Base-by-base conservation (phyloP, 2,888 invertebrate species). In the Strigamia maritima region DNA sequence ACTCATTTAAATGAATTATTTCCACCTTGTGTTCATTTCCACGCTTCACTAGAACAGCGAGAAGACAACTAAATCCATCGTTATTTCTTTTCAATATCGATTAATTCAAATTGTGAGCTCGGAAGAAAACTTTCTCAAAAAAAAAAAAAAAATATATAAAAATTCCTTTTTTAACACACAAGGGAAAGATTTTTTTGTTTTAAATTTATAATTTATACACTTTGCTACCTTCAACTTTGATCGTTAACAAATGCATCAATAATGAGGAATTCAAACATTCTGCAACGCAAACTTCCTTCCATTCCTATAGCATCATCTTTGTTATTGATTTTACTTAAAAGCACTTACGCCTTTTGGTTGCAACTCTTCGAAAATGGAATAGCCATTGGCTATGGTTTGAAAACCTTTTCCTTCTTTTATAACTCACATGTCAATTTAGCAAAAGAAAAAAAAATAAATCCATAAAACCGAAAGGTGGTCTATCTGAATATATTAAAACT, bases 61-160 rank as follows among this genome's bases (percentile, higher is more conserved):
- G 70, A 70, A 70, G 70, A 70, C 70, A 70, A 70, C 70, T 70
- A 70, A 70, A 70, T 70, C 70, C 70, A 70, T 70, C 70, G 70
- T 26, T 70, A 70, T 70, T 70, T 28, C 28, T 70, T 70, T 28
- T 28, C 70, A 10, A 28, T 70, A 70, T 70, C 70, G 70, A 70
- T 70, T 70, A 26, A 70, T 70, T 70, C 70, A 70, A 70, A 70
- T 70, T 70, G 70, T 19, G 19, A 54, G 7, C 19, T n/a, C 19
- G 19, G 19, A 54, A 28, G 28, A 70, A 14, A 70, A 26, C 1
- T 16, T 22, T 19, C 8, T 3, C 26, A 70, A 70, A n/a, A n/a
- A n/a, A n/a, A n/a, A n/a, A n/a, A n/a, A 70, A 65, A 1, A 49
- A 49, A 49, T 19, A 3, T 19, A 19, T 14, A 65, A 65, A 65